Evolutionary conservation across 2,797 vertebrate genomes (phyloP).

Genomic region (Phoeniculus purpureus): DNA sequence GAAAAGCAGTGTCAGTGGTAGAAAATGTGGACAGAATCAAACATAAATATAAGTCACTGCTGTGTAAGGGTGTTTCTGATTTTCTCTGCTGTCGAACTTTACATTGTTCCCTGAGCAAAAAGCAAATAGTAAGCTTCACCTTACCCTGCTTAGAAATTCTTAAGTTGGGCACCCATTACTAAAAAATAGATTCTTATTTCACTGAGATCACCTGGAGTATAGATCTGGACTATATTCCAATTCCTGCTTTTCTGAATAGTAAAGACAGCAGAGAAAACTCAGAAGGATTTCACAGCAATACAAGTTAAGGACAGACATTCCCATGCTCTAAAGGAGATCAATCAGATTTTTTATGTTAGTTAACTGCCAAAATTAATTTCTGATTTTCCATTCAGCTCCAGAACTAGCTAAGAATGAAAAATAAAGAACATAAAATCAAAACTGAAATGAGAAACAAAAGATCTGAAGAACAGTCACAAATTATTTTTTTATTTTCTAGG

Average conservation of each 20-base stretch:
- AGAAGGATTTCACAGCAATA: not conserved
- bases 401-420: not conserved
- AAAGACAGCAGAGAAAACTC: not conserved
- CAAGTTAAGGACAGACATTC: not conserved
- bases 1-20: not conserved
- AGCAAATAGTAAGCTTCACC: not conserved
- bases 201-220: not conserved
- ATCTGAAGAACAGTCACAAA: not conserved
- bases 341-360: not conserved
- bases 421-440: not conserved
- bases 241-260: not conserved
- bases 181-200: not conserved
- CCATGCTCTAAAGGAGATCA: not conserved
- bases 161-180: not conserved
- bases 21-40: not conserved
- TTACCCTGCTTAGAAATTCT: not conserved
- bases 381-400: not conserved
- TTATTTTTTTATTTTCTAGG: not conserved
- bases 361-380: not conserved
- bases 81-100: not conserved
- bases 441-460: not conserved
- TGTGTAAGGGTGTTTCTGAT: not conserved
- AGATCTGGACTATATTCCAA: not conserved
- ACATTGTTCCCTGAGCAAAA: not conserved
- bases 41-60: not conserved